These are phyloP conservation scores for Andrena praecox DNA, from an alignment of 2,888 invertebrate genomes.

Conservation along the genomic window DNA sequence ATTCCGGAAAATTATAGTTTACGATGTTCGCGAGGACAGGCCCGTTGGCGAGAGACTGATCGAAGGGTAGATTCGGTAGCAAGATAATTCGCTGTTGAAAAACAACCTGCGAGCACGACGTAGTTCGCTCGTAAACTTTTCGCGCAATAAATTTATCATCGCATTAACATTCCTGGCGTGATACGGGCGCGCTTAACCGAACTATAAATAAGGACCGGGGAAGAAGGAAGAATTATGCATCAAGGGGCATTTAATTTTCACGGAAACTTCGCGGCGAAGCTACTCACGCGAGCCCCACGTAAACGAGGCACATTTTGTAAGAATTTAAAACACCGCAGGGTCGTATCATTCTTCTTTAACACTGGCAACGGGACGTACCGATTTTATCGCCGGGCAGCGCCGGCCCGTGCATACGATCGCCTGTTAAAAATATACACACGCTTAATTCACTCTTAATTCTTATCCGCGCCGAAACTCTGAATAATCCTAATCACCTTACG, in stretches of 20 bases:
- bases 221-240: conserved; percentile 50
- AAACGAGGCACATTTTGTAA: conserved; percentile 40
- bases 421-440: neutral
- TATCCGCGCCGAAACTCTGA: neutral
- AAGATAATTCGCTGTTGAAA: conserved; percentile 1
- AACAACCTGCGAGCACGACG: neutral
- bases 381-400: conserved; percentile 23
- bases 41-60: neutral
- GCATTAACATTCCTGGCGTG: conserved; percentile 42
- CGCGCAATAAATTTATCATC: conserved; percentile 52
- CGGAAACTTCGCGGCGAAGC: conserved; percentile 35
- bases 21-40: neutral
- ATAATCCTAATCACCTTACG: neutral
- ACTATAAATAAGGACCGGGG: conserved; percentile 50
- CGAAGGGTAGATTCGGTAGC: neutral
- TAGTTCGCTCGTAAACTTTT: conserved; percentile 16
- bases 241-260: conserved; percentile 45
- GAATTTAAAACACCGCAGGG: conserved; percentile 37
- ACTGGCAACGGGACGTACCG: conserved; percentile 23
- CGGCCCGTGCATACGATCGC: neutral
- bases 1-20: neutral
- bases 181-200: conserved; percentile 36
- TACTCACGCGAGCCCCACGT: conserved; percentile 40
- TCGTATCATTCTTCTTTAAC: conserved; percentile 29
- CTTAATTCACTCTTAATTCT: neutral